Conservation (phyloP, 2,113 vertebrate genomes). For the Cnemophilus loriae region DNA sequence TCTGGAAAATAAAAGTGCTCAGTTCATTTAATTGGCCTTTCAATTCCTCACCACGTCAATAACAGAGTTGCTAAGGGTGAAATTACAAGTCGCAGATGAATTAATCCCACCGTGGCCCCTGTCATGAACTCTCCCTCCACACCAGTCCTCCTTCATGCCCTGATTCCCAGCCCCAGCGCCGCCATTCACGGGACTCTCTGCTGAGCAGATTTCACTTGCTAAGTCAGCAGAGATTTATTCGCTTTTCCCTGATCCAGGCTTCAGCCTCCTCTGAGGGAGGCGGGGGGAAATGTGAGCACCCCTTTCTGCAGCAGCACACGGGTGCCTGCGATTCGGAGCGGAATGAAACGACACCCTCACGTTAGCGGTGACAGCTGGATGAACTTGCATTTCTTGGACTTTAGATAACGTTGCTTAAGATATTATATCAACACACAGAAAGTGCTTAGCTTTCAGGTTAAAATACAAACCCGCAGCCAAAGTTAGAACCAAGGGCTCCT, state of each 20-base stretch:
- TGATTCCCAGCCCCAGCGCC: background rate
- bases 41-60: background rate
- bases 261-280: background rate
- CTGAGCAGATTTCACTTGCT: background rate
- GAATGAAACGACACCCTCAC: background rate
- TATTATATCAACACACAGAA: background rate
- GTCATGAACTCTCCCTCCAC: background rate
- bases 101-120: background rate
- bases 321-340: rapidly evolving
- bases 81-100: background rate
- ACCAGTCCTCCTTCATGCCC: background rate
- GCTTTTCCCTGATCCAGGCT: background rate
- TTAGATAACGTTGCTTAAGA: background rate
- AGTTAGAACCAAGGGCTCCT: background rate
- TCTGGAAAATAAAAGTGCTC: background rate
- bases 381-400: background rate
- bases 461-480: background rate
- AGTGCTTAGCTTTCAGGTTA: background rate
- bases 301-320: background rate
- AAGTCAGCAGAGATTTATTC: background rate
- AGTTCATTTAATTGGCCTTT: background rate
- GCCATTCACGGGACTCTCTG: background rate
- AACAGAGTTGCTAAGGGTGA: background rate
- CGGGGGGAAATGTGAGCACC: background rate
- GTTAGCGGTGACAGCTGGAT: rapidly evolving